Evolutionary conservation across 2,113 vertebrate species (phyloP).

Genomic region (Alosa alosa): DNA sequence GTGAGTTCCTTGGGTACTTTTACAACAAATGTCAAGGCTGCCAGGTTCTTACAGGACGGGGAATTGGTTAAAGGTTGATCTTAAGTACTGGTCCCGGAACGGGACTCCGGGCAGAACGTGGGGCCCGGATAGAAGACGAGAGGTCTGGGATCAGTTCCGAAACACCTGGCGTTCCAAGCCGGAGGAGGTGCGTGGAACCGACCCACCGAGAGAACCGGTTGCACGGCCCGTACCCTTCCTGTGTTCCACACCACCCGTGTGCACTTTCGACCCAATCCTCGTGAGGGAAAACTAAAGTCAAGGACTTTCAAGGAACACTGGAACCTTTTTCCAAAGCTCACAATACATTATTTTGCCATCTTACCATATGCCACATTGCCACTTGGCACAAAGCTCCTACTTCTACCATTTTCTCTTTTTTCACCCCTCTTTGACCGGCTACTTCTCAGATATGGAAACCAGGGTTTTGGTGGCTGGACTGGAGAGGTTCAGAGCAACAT

Average conservation of each 20-base stretch:
- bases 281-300: background rate
- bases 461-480: background rate
- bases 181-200: background rate
- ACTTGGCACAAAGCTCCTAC: no score
- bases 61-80: slow-evolving; percentile 67
- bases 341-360: background rate
- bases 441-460: background rate
- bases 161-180: slow-evolving; percentile 50
- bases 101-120: slow-evolving; percentile 47
- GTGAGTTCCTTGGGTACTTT: slow-evolving; percentile 45
- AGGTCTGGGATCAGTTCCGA: slow-evolving; percentile 57
- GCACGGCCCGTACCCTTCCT: background rate
- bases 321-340: background rate
- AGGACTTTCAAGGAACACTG: slow-evolving; percentile 1
- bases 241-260: slow-evolving; percentile 27
- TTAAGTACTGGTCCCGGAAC: slow-evolving; percentile 65
- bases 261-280: background rate
- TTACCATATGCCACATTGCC: background rate
- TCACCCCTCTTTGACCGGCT: no score
- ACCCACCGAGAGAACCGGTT: slow-evolving; percentile 57
- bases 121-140: slow-evolving; percentile 44
- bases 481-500: background rate
- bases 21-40: slow-evolving; percentile 61
- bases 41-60: slow-evolving; percentile 66
- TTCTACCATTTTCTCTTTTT: no score